Percentiles rank a stretch among this genome's conserved stretches.
phyloP scores from a whole-genome alignment of 2,797 vertebrate genomes.

The Gobio occitaniae region DNA sequence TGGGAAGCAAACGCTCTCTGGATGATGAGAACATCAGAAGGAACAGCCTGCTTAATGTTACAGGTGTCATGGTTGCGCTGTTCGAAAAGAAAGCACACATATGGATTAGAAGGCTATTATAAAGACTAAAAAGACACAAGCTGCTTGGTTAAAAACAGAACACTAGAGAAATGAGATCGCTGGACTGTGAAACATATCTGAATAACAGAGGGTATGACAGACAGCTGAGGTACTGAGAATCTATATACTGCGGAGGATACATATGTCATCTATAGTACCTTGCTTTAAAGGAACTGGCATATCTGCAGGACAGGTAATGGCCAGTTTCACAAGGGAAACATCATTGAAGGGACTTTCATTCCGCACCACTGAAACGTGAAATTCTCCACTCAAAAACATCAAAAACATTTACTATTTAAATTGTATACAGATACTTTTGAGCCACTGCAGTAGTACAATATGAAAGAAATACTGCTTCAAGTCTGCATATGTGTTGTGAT shows the following conservation, averaged over 20 bases:
- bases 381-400: slow-evolving; percentile 1
- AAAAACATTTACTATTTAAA: background rate
- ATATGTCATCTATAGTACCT: slow-evolving; percentile 16
- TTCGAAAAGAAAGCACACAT: slow-evolving; percentile 3
- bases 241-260: background rate
- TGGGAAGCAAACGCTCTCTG: slow-evolving; percentile 13
- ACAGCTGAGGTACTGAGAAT: background rate
- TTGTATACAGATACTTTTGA: background rate
- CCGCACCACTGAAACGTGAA: background rate
- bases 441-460: background rate
- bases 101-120: background rate
- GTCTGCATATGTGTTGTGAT: background rate
- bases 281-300: slow-evolving; percentile 6
- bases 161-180: background rate
- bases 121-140: slow-evolving; percentile 6
- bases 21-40: slow-evolving; percentile 20
- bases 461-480: background rate
- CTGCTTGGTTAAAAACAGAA: slow-evolving; percentile 13
- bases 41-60: background rate
- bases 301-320: slow-evolving; percentile 10
- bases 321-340: background rate
- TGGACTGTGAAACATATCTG: slow-evolving; percentile 16
- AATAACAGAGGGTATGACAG: background rate
- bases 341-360: background rate
- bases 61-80: slow-evolving; percentile 22